A percentile compares a stretch with the other conserved stretches of the same genome.
Conservation (phyloP, 1,140 invertebrate species). For the Anoplophora glabripennis region DNA sequence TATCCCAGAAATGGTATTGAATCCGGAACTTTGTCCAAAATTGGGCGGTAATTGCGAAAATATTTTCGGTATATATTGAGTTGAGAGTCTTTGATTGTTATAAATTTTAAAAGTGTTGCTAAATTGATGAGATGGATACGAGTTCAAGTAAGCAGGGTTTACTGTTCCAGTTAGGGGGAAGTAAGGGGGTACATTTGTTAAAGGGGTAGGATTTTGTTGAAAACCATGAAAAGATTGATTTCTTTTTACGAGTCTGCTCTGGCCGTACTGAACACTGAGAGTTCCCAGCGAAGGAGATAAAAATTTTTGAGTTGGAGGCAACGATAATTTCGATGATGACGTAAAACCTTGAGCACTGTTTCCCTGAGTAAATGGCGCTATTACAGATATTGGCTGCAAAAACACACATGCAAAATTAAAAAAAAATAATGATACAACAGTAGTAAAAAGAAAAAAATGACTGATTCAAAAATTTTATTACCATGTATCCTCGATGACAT, state of each 20-base stretch:
- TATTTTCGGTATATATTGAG: slow-evolving; percentile 2
- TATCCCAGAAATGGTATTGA: slow-evolving; percentile 17
- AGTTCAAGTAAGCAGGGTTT: neutral
- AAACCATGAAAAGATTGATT: slow-evolving; percentile 48
- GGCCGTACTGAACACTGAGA: neutral
- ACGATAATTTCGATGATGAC: slow-evolving; percentile 27
- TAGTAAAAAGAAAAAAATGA: slow-evolving; percentile 1
- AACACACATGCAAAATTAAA: slow-evolving; percentile 42
- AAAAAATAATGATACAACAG: slow-evolving; percentile 19
- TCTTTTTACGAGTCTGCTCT: slow-evolving; percentile 31
- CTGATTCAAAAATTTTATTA: neutral
- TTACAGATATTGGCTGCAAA: slow-evolving; percentile 49
- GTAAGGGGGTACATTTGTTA: slow-evolving; percentile 1
- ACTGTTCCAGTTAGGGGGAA: slow-evolving; percentile 4
- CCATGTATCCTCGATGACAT: too few species aligned
- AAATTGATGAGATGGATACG: slow-evolving; percentile 3
- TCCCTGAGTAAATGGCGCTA: slow-evolving; percentile 44
- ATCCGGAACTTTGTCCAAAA: slow-evolving; percentile 8
- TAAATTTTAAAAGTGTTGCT: neutral
- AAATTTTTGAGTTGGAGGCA: slow-evolving; percentile 10
- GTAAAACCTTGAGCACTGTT: slow-evolving; percentile 17
- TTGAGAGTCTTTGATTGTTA: too few species aligned
- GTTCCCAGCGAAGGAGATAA: neutral
- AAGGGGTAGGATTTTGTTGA: slow-evolving; percentile 25
- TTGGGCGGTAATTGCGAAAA: slow-evolving; percentile 7